Evolutionary conservation across 53 echinoderm and acorn worm genomes (phyloP), one percentile per base, ranked within the genome.

Genomic region (Arbacia lixula): DNA sequence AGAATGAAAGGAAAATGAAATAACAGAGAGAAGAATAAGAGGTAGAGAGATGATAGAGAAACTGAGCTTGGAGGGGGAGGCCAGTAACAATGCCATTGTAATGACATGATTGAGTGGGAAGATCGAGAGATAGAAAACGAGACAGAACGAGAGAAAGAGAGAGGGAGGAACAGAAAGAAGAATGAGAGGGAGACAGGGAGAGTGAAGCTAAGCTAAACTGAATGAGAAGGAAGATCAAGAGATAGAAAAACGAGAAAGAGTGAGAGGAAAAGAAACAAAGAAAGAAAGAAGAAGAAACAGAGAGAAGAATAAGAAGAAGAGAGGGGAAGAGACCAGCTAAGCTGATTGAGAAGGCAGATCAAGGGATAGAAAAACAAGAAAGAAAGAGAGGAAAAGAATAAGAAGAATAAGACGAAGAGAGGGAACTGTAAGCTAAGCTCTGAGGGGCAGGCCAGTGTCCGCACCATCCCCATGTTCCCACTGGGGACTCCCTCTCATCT

Each of bases 401-500:
- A n/a, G n/a, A n/a, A n/a, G n/a, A n/a, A n/a, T n/a, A n/a, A n/a
- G n/a, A n/a, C n/a, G n/a, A n/a, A n/a, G n/a, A n/a, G n/a, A n/a
- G n/a, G n/a, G n/a, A n/a, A n/a, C n/a, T n/a, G n/a, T n/a, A n/a
- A n/a, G n/a, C n/a, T n/a, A n/a, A n/a, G n/a, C n/a, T n/a, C n/a
- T n/a, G n/a, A n/a, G n/a, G n/a, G n/a, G n/a, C n/a, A n/a, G n/a
- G n/a, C n/a, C n/a, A n/a, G n/a, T n/a, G n/a, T n/a, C n/a, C n/a
- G n/a, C n/a, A n/a, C n/a, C n/a, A n/a, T n/a, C n/a, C 36, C 66
- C 38, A 6, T 20, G 36, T 6, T 53, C 75, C 9, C 53, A 52
- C 53, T 37, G 6, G 75, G 75, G 75, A 75, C 38, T 78, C 36
- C 60, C 77, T 37, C 26, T 78, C 79, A 39, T 78, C 36, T 78